phyloP scores from a whole-genome alignment of 2,113 vertebrate species.

The Excalfactoria chinensis region DNA sequence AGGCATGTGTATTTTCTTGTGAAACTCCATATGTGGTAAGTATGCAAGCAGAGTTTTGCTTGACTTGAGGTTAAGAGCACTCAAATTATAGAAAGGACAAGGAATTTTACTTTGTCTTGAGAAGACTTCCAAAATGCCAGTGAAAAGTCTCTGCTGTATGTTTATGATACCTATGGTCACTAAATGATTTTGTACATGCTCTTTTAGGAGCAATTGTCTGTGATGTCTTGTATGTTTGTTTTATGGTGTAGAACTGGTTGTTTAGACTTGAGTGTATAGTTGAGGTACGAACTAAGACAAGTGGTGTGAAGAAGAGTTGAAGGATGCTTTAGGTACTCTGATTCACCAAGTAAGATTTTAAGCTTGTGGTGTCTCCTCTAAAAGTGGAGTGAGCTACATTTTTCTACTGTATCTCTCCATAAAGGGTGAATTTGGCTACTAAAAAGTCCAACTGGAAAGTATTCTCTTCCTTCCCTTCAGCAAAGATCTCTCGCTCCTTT shows the following conservation, averaged over 20 bases:
- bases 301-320: not conserved
- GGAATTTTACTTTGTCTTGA: not conserved
- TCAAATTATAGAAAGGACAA: not conserved
- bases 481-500: not conserved
- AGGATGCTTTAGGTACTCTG: not conserved
- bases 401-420: not conserved
- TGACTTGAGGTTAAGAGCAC: not conserved
- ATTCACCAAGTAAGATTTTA: not conserved
- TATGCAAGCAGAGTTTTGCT: not conserved
- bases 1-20: not conserved
- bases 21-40: rapidly evolving
- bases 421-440: not conserved
- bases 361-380: not conserved
- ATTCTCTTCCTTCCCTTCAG: not conserved
- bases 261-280: not conserved
- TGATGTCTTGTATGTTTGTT: not conserved
- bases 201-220: not conserved
- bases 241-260: not conserved
- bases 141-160: not conserved
- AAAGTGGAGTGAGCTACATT: not conserved
- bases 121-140: not conserved
- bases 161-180: not conserved
- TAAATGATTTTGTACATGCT: rapidly evolving
- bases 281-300: not conserved
- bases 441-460: not conserved